Conservation (phyloP, 2,888 invertebrate species). For the Gasteruption jaculator region DNA sequence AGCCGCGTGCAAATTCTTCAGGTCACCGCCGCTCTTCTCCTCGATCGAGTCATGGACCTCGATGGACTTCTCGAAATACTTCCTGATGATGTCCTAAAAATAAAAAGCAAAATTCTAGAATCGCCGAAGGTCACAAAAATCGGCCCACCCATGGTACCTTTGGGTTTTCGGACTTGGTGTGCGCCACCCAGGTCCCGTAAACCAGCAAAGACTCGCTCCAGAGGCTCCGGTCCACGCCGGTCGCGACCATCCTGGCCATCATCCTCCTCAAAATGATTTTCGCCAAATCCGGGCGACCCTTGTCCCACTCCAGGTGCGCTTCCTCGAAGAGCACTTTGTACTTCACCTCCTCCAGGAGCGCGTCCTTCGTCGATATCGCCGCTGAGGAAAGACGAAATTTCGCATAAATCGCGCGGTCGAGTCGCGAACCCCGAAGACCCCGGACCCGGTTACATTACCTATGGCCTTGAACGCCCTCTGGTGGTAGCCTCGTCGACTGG, state of each 20-base stretch:
- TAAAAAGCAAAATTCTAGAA: too few relatives aligned
- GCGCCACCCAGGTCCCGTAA: slow-evolving; percentile 77
- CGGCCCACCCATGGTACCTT: slow-evolving; percentile 50
- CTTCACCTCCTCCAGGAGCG: slow-evolving; percentile 43
- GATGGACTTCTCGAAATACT: slow-evolving; percentile 62
- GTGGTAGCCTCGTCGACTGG: slow-evolving; percentile 38
- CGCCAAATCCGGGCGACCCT: slow-evolving; percentile 53
- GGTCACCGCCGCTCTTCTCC: slow-evolving; percentile 41
- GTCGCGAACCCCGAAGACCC: too few relatives aligned
- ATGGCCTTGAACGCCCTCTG: too few relatives aligned
- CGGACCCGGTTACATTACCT: too few relatives aligned
- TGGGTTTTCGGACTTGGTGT: slow-evolving; percentile 70
- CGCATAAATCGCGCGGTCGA: too few relatives aligned
- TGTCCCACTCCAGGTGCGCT: slow-evolving; percentile 55
- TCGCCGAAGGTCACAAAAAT: too few relatives aligned
- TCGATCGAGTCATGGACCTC: slow-evolving; percentile 44
- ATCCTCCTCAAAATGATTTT: slow-evolving; percentile 47
- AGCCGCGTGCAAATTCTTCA: slow-evolving; percentile 57
- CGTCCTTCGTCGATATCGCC: slow-evolving; percentile 40
- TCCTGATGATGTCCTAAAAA: slow-evolving; percentile 54
- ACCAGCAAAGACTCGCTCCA: slow-evolving; percentile 57
- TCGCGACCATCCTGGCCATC: slow-evolving; percentile 29
- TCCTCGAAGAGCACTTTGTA: slow-evolving; percentile 55
- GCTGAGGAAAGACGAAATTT: slow-evolving; percentile 14
- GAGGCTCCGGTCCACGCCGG: slow-evolving; percentile 41